Evolutionary conservation across 2,113 vertebrate genomes (phyloP).

Genomic region (Myrmecophaga tridactyla): DNA sequence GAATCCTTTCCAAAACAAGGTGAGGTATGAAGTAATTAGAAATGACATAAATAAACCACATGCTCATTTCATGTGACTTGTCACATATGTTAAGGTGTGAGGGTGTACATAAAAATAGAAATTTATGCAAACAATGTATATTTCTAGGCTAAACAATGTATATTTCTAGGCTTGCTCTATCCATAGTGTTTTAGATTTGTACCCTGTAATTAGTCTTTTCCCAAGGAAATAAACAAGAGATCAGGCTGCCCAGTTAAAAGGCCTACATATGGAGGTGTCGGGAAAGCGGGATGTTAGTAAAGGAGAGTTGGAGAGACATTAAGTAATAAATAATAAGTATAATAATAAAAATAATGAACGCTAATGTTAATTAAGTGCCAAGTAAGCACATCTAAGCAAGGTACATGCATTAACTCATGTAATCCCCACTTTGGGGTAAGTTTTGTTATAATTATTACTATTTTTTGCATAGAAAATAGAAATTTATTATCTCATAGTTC

Average conservation of each 20-base stretch:
- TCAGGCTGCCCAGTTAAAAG: neutral
- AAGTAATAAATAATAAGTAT: neutral
- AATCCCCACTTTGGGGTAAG: neutral
- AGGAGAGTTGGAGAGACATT: neutral
- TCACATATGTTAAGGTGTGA: neutral
- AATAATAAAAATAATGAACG: neutral
- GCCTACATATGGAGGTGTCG: fast-evolving
- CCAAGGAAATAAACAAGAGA: neutral
- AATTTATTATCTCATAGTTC: no score
- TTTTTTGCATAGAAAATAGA: no score
- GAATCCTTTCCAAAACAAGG: neutral
- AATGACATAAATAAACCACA: neutral
- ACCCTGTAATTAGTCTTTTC: neutral
- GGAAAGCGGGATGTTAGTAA: neutral
- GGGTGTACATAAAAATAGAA: neutral
- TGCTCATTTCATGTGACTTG: neutral
- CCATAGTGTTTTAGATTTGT: neutral
- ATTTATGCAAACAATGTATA: neutral
- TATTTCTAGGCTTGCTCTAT: neutral
- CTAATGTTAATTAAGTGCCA: neutral
- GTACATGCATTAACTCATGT: neutral
- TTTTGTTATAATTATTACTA: no score
- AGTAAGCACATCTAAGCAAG: neutral
- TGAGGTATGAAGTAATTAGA: neutral
- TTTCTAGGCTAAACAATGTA: fast-evolving